Percentiles rank a stretch among this genome's conserved stretches.
Conservation (phyloP, 2,888 invertebrate species). For the Orthosia gothica region DNA sequence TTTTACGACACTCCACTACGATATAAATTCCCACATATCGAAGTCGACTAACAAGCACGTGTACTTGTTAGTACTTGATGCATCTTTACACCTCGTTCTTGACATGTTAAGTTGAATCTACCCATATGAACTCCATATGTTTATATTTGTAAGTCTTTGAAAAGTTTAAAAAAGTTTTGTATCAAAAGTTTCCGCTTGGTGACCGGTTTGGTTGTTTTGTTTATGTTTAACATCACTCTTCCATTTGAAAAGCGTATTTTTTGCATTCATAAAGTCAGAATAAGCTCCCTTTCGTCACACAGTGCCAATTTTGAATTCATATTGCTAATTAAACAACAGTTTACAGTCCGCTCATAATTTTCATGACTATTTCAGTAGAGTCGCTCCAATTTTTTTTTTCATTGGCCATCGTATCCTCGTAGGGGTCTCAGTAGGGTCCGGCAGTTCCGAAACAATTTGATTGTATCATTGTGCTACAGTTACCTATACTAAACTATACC, state of each 20-base stretch:
- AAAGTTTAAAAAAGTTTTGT: background rate
- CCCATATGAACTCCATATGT: background rate
- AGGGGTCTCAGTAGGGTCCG: background rate
- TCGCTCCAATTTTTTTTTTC: conserved; percentile 8
- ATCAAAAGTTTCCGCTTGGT: conserved; percentile 2
- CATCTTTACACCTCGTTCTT: conserved; percentile 16
- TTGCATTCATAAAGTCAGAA: conserved; percentile 6
- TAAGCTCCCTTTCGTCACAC: conserved; percentile 20
- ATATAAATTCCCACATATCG: conserved; percentile 45
- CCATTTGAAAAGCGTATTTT: conserved; percentile 33
- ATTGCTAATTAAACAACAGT: conserved; percentile 4
- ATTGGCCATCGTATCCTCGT: background rate
- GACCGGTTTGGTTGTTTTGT: conserved; percentile 15
- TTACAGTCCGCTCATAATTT: conserved; percentile 6
- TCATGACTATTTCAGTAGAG: conserved; percentile 1
- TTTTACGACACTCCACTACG: conserved; percentile 51
- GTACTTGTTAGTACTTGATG: conserved; percentile 49
- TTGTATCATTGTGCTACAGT: conserved; percentile 25
- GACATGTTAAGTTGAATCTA: conserved; percentile 3
- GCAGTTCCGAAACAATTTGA: conserved; percentile 8
- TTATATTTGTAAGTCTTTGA: conserved; percentile 7
- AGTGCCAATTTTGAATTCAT: conserved; percentile 24
- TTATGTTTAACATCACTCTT: conserved; percentile 33
- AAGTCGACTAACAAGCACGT: conserved; percentile 33
- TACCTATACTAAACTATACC: conserved; percentile 3